Base-by-base conservation (phyloP, 1,140 invertebrate species). In the Brachionus rubens region DNA sequence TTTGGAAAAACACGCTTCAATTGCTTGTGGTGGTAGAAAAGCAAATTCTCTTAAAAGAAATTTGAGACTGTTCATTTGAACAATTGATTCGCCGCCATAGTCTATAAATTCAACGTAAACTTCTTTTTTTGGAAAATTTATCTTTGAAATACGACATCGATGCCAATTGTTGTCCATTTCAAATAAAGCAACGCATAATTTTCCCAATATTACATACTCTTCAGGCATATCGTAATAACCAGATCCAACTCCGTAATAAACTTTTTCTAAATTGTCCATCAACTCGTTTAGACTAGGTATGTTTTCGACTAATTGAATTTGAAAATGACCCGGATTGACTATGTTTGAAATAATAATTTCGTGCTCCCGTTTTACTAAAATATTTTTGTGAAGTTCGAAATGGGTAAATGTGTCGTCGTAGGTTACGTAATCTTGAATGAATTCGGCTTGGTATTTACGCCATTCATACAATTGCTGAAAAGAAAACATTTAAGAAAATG, bases 191-290 rank as follows among this genome's bases (percentile, higher is more conserved):
- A 72, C 68, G 24, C 68, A 72, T 3, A 36, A 50, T 30, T 72
- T 72, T 9, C 68, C 46, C 7, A n/a, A 1, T 16, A 19, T 0
- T 0, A 72, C 50, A 41, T 72, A 72, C 24, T 72, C 46, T 19
- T 33, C 68, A 33, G 43, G 14, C 68, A 72, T 72, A 33, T 72
- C 47, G 21, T 72, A 72, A 26, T 41, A 72, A 9, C 33, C 30
- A 21, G 43, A 26, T 10, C 68, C 68, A 12, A 72, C 33, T 19
- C 68, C 68, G 19, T 50, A 72, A 19, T 72, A 72, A 40, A 33
- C n/a, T 10, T 48, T 72, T 50, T 72, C 68, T 26, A 72, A 50
- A 30, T 72, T 33, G 28, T 72, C 68, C 68, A 72, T 72, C 14
- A 72, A n/a, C 33, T 54, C 26, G 46, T 72, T 72, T 19, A 72